Conservation (phyloP, 2,113 vertebrate genomes). For the Dendrocopos noguchii region DNA sequence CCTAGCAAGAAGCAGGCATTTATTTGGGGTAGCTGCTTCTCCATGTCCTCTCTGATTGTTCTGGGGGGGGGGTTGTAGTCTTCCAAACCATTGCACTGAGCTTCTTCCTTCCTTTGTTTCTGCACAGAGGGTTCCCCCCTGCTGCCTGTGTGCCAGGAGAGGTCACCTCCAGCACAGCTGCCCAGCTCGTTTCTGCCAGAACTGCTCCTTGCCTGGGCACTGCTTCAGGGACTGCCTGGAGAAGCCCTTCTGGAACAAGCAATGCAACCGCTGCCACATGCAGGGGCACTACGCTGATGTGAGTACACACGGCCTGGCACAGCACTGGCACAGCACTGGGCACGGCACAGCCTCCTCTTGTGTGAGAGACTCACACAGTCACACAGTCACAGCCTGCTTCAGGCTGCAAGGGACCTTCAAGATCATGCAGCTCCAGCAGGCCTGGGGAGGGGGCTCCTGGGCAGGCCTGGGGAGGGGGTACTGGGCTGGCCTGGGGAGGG, state of each 20-base stretch:
- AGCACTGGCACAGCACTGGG: not conserved
- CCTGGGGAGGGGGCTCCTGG: no score
- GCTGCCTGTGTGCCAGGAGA: slow-evolving; percentile 84
- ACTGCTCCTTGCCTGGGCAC: slow-evolving; percentile 90
- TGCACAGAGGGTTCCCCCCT: slow-evolving; percentile 82
- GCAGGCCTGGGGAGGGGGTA: no score
- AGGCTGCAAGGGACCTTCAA: no score
- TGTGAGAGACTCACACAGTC: no score
- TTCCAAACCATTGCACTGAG: not conserved
- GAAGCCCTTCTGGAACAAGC: slow-evolving; percentile 83
- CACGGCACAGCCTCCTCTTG: not conserved
- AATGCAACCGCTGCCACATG: slow-evolving; percentile 90
- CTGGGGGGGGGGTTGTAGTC: not conserved
- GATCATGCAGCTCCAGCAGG: no score
- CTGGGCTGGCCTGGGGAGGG: no score
- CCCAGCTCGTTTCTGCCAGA: slow-evolving; percentile 85
- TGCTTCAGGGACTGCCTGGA: slow-evolving; percentile 81
- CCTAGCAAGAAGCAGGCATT: not conserved
- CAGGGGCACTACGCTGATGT: slow-evolving; percentile 91
- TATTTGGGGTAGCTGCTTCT: not conserved
- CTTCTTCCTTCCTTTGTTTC: not conserved
- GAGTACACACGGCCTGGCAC: slow-evolving; percentile 71
- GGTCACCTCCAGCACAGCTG: slow-evolving; percentile 82
- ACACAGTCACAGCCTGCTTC: no score
- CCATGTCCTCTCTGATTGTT: not conserved